Conservation (phyloP, 2,888 invertebrate genomes). For the Piscicola geometra region DNA sequence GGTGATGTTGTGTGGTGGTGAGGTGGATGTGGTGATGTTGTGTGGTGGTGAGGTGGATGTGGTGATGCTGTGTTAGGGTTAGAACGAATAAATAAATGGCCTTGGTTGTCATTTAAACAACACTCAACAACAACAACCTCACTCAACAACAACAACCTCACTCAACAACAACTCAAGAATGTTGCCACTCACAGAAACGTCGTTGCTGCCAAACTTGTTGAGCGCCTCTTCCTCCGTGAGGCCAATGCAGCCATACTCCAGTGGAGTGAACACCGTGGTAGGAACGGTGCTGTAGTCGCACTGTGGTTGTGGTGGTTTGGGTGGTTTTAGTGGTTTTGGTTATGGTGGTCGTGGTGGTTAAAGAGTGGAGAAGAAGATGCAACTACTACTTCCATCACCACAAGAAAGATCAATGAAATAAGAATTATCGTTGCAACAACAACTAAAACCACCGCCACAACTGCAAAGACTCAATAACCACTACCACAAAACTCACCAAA, state of each 20-base stretch:
- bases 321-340: too few relatives aligned
- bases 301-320: constrained; percentile 30
- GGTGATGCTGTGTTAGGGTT: neutral
- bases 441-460: neutral
- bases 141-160: too few relatives aligned
- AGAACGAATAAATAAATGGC: neutral
- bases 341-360: too few relatives aligned
- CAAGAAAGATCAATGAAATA: neutral
- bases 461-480: too few relatives aligned
- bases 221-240: constrained; percentile 50
- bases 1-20: too few relatives aligned
- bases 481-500: neutral
- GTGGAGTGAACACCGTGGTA: constrained; percentile 53
- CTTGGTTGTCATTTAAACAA: neutral
- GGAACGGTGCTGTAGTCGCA: constrained; percentile 50
- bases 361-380: too few relatives aligned
- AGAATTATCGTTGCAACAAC: neutral
- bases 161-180: too few relatives aligned
- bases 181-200: too few relatives aligned
- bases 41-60: too few relatives aligned
- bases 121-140: neutral
- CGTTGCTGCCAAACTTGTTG: constrained; percentile 45
- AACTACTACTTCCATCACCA: neutral
- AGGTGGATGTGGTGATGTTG: too few relatives aligned
- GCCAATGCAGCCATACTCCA: constrained; percentile 51